phyloP scores from a whole-genome alignment of 2,797 vertebrate genomes.

The Spheniscus humboldti region DNA sequence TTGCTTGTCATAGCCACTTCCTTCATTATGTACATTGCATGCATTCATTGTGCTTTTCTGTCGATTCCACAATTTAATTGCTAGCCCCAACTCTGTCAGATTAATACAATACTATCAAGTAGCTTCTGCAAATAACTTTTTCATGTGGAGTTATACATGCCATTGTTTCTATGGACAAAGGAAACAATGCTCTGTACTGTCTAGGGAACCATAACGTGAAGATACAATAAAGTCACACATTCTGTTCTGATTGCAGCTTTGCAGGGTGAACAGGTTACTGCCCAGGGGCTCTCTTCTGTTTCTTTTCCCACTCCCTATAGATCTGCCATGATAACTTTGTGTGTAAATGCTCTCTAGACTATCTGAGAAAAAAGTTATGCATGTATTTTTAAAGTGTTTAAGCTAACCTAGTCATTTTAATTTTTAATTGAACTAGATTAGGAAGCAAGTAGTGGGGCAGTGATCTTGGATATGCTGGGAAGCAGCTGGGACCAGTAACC shows the following conservation, averaged over 20 bases:
- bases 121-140: constrained; percentile 25
- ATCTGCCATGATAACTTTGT: not conserved
- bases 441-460: not conserved
- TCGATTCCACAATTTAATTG: not conserved
- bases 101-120: not conserved
- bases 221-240: constrained; percentile 11
- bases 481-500: not conserved
- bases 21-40: not conserved
- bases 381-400: not conserved
- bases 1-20: not conserved
- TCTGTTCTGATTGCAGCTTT: constrained; percentile 29
- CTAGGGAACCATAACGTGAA: constrained; percentile 13
- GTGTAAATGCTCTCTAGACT: not conserved
- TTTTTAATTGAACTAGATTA: not conserved
- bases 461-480: not conserved
- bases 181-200: not conserved
- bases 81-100: not conserved
- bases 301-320: not conserved
- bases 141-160: not conserved
- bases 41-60: not conserved
- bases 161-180: constrained; percentile 19
- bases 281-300: not conserved
- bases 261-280: constrained; percentile 26
- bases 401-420: not conserved
- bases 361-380: not conserved